Percentiles rank a stretch among this genome's conserved stretches.
Conservation (phyloP, 2,888 invertebrate genomes). For the Mongoloraphidia duomilia region DNA sequence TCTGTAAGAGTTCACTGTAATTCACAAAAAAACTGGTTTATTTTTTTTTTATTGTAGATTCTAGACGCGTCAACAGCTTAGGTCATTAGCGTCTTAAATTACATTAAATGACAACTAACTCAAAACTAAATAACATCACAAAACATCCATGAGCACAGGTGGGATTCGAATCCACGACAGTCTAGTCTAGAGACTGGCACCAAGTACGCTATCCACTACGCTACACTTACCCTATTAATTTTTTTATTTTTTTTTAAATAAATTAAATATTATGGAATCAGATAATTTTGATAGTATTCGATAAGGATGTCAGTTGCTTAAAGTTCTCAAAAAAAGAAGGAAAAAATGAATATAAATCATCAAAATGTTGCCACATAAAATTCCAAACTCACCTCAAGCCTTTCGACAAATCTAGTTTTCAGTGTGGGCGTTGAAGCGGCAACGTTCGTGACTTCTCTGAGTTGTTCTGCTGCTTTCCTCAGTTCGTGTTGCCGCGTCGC, state of each 20-base stretch:
- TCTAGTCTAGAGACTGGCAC: no score
- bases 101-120: no score
- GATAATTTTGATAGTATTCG: background rate
- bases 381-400: conserved; percentile 33
- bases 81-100: no score
- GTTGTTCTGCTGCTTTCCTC: conserved; percentile 78
- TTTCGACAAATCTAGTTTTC: conserved; percentile 55
- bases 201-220: no score
- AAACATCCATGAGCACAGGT: no score
- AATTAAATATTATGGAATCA: background rate
- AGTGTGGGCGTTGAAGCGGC: conserved; percentile 64
- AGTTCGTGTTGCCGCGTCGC: conserved; percentile 70
- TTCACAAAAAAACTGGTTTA: no score
- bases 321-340: background rate
- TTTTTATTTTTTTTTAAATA: background rate
- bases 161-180: no score
- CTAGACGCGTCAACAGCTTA: no score
- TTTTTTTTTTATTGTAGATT: no score
- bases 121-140: no score
- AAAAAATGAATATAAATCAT: background rate
- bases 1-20: no score
- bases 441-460: conserved; percentile 80
- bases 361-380: conserved; percentile 16
- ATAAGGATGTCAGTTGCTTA: background rate
- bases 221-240: background rate